These are phyloP conservation scores for Prunella himalayana DNA, from an alignment of 2,113 vertebrate genomes.

Conservation along the genomic window DNA sequence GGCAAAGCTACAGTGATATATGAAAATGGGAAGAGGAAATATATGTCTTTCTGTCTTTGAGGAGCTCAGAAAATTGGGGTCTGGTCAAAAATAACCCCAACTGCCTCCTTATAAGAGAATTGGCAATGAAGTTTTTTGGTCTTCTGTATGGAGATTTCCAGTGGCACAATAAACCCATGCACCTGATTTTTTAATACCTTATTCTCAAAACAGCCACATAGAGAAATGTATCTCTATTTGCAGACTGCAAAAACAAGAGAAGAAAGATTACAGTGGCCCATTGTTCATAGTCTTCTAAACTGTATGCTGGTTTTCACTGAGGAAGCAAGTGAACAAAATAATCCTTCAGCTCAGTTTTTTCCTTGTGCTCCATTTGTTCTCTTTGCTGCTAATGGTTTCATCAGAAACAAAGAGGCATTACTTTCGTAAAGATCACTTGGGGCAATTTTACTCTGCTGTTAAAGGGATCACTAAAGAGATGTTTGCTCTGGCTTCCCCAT, in stretches of 20 bases:
- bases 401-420: not conserved
- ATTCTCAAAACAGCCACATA: not conserved
- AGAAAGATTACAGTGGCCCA: not conserved
- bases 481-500: not conserved
- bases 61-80: not conserved
- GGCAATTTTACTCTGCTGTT: not conserved
- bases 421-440: not conserved
- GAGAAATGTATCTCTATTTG: not conserved
- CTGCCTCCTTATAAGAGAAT: not conserved
- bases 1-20: not conserved
- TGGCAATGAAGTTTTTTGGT: not conserved
- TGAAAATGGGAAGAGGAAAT: not conserved
- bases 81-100: not conserved
- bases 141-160: not conserved
- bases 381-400: not conserved
- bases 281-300: not conserved
- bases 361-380: not conserved
- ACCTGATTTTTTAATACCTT: not conserved
- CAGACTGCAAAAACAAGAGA: not conserved
- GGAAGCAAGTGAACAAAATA: not conserved
- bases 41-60: fast-evolving
- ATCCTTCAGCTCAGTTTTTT: not conserved
- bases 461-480: not conserved
- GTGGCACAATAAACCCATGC: not conserved
- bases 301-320: not conserved